These are phyloP conservation scores for Cossypha heuglini DNA, from an alignment of 2,797 vertebrate species.

Conservation along the genomic window DNA sequence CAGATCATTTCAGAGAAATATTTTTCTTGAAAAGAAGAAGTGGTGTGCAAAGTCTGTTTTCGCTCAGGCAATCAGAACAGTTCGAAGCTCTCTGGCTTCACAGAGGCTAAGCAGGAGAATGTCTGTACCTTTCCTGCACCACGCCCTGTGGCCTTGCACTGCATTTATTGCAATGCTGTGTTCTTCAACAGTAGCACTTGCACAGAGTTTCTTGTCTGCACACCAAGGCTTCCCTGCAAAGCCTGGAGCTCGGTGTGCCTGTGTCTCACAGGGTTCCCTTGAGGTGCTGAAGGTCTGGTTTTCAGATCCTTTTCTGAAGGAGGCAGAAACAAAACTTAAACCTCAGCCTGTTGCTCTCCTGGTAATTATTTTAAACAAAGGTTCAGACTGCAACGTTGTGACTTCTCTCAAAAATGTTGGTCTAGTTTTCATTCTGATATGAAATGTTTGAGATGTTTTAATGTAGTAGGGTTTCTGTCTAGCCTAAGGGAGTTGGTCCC, in stretches of 20 bases:
- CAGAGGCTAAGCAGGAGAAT: rapidly evolving
- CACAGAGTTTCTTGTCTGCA: background rate
- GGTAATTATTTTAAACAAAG: background rate
- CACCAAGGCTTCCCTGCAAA: background rate
- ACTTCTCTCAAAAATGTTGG: background rate
- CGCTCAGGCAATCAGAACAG: background rate
- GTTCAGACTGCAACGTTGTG: background rate
- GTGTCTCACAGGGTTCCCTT: background rate
- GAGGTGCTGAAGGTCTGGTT: background rate
- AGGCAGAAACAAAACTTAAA: background rate
- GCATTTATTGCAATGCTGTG: background rate
- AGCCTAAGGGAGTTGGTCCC: background rate
- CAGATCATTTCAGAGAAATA: background rate
- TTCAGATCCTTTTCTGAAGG: background rate
- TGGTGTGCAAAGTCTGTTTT: background rate
- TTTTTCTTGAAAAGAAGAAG: background rate
- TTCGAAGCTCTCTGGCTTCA: background rate
- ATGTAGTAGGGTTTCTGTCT: background rate
- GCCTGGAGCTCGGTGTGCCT: background rate
- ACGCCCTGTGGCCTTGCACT: background rate
- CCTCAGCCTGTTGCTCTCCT: background rate
- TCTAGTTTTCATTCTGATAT: background rate
- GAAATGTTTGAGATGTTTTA: background rate
- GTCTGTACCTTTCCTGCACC: background rate
- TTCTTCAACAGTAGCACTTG: background rate